These are phyloP conservation scores for Trichogramma pretiosum DNA, from an alignment of 1,140 invertebrate species.

Conservation along the genomic window DNA sequence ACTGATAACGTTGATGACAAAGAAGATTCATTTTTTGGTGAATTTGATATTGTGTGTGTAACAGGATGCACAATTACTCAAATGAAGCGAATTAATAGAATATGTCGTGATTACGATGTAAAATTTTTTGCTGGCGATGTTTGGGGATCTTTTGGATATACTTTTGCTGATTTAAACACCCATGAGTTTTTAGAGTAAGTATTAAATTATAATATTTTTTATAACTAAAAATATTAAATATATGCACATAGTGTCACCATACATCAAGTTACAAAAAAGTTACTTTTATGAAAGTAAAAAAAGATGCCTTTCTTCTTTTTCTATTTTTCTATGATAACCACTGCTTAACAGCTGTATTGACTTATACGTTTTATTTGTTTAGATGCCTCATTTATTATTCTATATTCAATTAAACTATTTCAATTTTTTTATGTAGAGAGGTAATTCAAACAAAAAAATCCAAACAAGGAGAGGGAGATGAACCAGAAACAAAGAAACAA, in stretches of 20 bases:
- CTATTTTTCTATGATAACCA: too few relatives aligned
- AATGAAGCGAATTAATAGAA: slow-evolving; percentile 66
- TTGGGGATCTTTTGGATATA: slow-evolving; percentile 88
- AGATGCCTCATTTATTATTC: too few relatives aligned
- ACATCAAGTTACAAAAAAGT: too few relatives aligned
- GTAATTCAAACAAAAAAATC: slow-evolving; percentile 35
- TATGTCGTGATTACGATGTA: slow-evolving; percentile 69
- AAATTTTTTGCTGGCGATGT: slow-evolving; percentile 87
- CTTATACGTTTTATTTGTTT: too few relatives aligned
- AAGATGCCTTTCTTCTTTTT: too few relatives aligned
- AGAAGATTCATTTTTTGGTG: slow-evolving; percentile 62
- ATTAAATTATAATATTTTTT: slow-evolving; percentile 1
- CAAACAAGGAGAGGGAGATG: slow-evolving; percentile 24
- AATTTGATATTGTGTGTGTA: slow-evolving; percentile 80
- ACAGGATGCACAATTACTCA: slow-evolving; percentile 63
- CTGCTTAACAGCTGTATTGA: too few relatives aligned
- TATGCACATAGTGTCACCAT: too few relatives aligned
- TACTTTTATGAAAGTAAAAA: too few relatives aligned
- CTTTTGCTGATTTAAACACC: slow-evolving; percentile 78
- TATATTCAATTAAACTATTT: background rate
- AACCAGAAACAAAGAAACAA: slow-evolving; percentile 30
- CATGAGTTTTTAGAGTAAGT: slow-evolving; percentile 83
- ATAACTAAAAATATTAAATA: too few relatives aligned
- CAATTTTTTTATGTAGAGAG: slow-evolving; percentile 30
- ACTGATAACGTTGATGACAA: slow-evolving; percentile 53